Base-by-base conservation (phyloP, 2,888 invertebrate species). In the Conistra vaccinii region DNA sequence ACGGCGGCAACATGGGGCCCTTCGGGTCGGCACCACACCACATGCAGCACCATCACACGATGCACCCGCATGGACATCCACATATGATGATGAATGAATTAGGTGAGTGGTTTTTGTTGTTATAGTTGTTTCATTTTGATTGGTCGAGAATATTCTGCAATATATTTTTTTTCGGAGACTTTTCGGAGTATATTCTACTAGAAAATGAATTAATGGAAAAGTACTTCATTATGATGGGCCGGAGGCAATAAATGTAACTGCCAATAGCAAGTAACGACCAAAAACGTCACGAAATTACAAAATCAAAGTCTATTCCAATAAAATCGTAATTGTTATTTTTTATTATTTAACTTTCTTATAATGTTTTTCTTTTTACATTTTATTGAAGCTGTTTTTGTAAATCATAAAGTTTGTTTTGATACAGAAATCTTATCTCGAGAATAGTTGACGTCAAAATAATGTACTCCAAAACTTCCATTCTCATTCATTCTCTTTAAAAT, bases 11-110 rank as follows among this genome's bases (percentile, higher is more conserved):
- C 20, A 94, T 95, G 95, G 94, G 95, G 6, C 96, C 95, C 7
- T 96, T 95, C 87, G 93, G 94, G 1, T 92, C 94, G 5, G 93
- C 89, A 45, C 95, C 95, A 2, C 96, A 96, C 82, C 96, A 96
- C 86, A 94, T 96, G 95, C 96, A 95, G 83, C 96, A 96, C 73
- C 96, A 96, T 74, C 96, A 96, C 85, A 90, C 92, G 6, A 95
- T 95, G 96, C 96, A 96, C 77, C 96, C 96, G 76, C 95, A 96
- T 81, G 90, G 91, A 66, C 96, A 96, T 90, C 95, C 96, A 55
- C 96, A 96, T 88, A 96, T 96, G 95, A 95, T 96, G 95, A 96
- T 96, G 95, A 96, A 95, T 80, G 96, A 96, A 79, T 91, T 96
- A 91, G 96, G 96, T 96, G 70, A 89, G 90, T 9, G 10, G 0